Evolutionary conservation across 2,113 vertebrate species (phyloP), one percentile per base, ranked within the genome.

Genomic region (Rhagologus leucostigma): DNA sequence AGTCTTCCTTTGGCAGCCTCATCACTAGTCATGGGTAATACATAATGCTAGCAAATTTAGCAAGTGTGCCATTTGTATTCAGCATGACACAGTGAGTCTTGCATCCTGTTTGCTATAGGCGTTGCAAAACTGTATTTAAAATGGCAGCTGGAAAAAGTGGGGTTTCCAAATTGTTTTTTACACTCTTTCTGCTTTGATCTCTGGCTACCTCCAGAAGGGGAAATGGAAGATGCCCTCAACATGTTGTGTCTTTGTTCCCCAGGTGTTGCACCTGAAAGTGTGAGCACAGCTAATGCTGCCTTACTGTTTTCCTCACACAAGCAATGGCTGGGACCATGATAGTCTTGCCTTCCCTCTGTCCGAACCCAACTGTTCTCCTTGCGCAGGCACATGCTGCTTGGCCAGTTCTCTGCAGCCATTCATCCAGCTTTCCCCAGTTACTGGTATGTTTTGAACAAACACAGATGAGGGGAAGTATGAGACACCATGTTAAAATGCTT

Each of bases 371-470:
- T 57, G 64, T 57, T 87, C 49, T 69, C 62, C 78, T 47, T 76
- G 75, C 35, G 46, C 73, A 65, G 81, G 21, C 79, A 67, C 15
- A 8, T 0, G 1, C 65, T 67, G 4, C 39, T 93, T 22, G 13
- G 22, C 80, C 22, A 16, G 18, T 82, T 27, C 37, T 69, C 42
- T 21, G 5, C 37, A 37, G 41, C 32, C 94, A 82, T 76, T 62
- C 44, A 64, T 62, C 70, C 75, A 91, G 50, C 82, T 96, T 89
- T 94, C 69, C 92, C 71, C 74, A 15, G 90, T 93, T 90, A 91
- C 95, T 90, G 91, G 52, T 53, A 90, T 96, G 94, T 96, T 98
- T 96, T 84, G 94, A 91, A 90, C 95, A 97, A 93, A 96, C 92
- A 92, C 92, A 83, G 69, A 95, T 81, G 91, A 93, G 89, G 59